phyloP scores from a whole-genome alignment of 1,140 invertebrate genomes.

The Lepidurus couesii region DNA sequence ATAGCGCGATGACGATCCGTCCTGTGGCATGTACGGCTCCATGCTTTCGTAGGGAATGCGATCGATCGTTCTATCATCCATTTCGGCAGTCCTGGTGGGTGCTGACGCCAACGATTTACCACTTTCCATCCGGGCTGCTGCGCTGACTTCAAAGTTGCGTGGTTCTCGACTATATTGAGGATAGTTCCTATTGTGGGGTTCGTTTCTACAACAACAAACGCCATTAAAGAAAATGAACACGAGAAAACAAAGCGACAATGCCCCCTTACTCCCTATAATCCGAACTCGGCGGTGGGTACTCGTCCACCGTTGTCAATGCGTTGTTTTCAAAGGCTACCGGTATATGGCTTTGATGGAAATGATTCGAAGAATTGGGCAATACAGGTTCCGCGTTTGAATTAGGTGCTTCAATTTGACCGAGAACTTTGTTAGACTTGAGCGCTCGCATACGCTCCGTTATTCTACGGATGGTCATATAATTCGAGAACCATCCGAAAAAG shows the following conservation, averaged over 20 bases:
- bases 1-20: neutral
- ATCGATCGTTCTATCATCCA: constrained; percentile 3
- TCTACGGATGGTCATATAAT: neutral
- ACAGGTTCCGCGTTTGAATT: neutral
- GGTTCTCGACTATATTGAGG: neutral
- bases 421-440: neutral
- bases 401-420: neutral
- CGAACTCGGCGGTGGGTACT: neutral
- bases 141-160: neutral
- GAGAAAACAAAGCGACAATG: neutral
- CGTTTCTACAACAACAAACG: neutral
- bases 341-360: neutral
- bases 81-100: neutral
- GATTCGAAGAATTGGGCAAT: neutral
- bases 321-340: constrained; percentile 9
- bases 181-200: neutral
- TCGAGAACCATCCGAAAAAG: neutral
- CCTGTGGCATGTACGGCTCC: neutral
- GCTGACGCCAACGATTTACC: neutral
- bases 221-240: neutral
- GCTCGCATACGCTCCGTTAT: neutral
- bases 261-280: neutral
- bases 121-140: neutral
- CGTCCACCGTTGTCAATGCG: neutral
- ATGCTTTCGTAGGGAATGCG: neutral